Evolutionary conservation across 2,888 invertebrate species (phyloP), one percentile per base, ranked within the genome.

Genomic region (Thyatira batis): DNA sequence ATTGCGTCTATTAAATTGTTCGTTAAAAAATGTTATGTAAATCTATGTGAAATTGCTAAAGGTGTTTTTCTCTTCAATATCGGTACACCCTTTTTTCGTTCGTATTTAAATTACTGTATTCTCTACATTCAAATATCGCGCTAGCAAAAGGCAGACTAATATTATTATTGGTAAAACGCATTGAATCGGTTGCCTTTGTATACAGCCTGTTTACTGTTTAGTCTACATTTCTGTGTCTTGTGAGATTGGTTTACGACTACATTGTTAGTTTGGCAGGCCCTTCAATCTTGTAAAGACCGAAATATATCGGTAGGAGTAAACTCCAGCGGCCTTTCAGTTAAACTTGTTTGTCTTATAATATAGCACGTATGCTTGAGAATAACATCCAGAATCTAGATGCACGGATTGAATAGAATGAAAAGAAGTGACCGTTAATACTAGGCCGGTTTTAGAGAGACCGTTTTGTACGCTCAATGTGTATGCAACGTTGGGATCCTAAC

Each of bases 201-300:
- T 20, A 21, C 17, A 13, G 46, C 74, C 76, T 86, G 87, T 88
- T 88, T 85, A 87, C 76, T 86, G 87, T 88, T 88, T 85, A 87
- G 86, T 87, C 84, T 88, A 75, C 79, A 61, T 61, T 69, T 72
- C 63, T 73, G 74, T 75, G 77, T 81, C 78, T 80, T 76, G 74
- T 65, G 65, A 69, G 77, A 75, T 80, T 76, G 78, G 75, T 82
- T 79, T 76, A 75, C 71, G 75, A 73, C 69, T 67, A 66, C 69
- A 73, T 68, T 75, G 71, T 82, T 77, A 82, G 78, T 84, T 87
- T 80, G 78, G 68, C 57, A 60, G 67, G 64, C 76, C 79, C 80
- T 82, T 80, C 75, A 8, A 17, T 1, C 8, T 13, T 39, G 8
- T 39, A 39, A 17, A 39, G 39, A 39, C 39, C 17, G 13, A 13